Percentiles rank a stretch among this genome's conserved stretches.
Conservation (phyloP, 1,140 invertebrate genomes). For the Oppia nitens region DNA sequence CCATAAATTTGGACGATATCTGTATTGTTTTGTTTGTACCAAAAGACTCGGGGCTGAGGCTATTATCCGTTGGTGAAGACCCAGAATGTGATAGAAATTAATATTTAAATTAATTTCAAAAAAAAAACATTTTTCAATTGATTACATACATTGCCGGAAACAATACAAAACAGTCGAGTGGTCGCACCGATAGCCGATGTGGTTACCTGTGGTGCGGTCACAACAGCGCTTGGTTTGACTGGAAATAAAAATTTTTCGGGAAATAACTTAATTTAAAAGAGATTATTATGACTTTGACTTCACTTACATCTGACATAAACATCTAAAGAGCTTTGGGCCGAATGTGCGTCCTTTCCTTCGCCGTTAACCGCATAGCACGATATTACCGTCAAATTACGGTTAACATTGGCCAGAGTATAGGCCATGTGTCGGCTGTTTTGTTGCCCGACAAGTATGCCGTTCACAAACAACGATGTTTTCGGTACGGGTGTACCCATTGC, state of each 20-base stretch:
- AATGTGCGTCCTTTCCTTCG: conserved; percentile 33
- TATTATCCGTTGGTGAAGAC: too few relatives aligned
- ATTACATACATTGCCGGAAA: conserved; percentile 39
- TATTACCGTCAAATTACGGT: conserved; percentile 48
- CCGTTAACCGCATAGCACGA: conserved; percentile 11
- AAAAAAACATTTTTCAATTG: not conserved
- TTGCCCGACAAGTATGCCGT: conserved; percentile 5
- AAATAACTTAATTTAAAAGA: too few relatives aligned
- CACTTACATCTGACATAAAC: conserved; percentile 6
- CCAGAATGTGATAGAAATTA: too few relatives aligned
- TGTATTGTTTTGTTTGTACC: conserved; percentile 43
- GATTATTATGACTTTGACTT: not conserved
- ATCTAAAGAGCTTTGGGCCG: conserved; percentile 42
- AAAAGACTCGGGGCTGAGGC: conserved; percentile 54
- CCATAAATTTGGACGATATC: conserved; percentile 52
- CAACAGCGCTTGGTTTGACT: conserved; percentile 6
- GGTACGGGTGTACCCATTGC: conserved; percentile 63
- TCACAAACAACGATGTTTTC: conserved; percentile 43
- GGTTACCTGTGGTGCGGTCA: conserved; percentile 25
- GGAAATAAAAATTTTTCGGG: too few relatives aligned
- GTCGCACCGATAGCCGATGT: conserved; percentile 47
- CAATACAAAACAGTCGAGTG: conserved; percentile 50
- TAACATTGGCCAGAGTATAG: conserved; percentile 58
- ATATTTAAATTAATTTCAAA: too few relatives aligned
- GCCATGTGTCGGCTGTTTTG: conserved; percentile 38